A percentile compares a stretch with the other conserved stretches of the same genome.
These are phyloP conservation scores for Carassius gibelio DNA, from an alignment of 2,113 vertebrate species.

Conservation along the genomic window DNA sequence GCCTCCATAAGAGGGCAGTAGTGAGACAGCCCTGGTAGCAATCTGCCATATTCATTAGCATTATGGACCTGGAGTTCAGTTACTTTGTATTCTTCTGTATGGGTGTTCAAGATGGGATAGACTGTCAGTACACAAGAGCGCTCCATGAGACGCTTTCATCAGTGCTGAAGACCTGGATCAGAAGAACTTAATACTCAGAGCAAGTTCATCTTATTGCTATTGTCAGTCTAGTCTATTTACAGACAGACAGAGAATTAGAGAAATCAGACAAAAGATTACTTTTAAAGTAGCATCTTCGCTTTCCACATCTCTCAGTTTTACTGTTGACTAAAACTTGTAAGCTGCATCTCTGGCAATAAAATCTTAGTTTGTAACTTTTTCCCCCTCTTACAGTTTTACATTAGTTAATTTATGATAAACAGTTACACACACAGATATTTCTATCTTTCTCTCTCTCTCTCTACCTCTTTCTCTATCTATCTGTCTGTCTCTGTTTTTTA, in stretches of 20 bases:
- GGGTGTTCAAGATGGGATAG: not conserved
- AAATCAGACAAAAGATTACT: not conserved
- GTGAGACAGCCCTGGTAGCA: constrained; percentile 18
- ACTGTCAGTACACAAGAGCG: constrained; percentile 10
- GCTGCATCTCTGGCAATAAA: not conserved
- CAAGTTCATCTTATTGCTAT: constrained; percentile 33
- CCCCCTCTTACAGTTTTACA: not conserved
- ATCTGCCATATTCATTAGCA: not conserved
- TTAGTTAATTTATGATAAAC: not conserved
- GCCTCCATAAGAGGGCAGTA: constrained; percentile 58
- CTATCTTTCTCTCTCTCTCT: too few species aligned
- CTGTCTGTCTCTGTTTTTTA: too few species aligned
- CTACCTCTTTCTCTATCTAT: too few species aligned
- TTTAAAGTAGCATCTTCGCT: not conserved
- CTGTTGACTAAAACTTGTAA: not conserved
- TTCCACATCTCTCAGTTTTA: not conserved
- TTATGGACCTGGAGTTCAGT: constrained; percentile 10
- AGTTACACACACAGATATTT: not conserved
- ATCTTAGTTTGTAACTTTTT: not conserved
- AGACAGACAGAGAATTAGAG: not conserved
- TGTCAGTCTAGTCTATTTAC: constrained; percentile 14
- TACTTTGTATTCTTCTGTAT: not conserved
- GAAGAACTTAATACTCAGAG: constrained; percentile 47
- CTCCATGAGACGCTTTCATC: constrained; percentile 49
- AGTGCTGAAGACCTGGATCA: constrained; percentile 49